Evolutionary conservation across 2,113 vertebrate genomes (phyloP).

Genomic region (Thryonomys swinderianus): DNA sequence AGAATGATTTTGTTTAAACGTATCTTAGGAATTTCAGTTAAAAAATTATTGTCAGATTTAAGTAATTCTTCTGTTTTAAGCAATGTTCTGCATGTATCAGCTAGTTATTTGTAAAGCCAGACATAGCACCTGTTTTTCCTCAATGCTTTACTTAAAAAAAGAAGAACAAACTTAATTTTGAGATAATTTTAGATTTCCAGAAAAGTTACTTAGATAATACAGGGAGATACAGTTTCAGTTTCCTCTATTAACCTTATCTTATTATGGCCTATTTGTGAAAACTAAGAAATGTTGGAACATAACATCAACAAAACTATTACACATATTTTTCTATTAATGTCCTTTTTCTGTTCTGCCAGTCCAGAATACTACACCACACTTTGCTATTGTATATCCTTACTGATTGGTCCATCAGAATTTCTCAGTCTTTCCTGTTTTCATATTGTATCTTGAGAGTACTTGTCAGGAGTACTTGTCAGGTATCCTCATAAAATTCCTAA

Average conservation of each 20-base stretch:
- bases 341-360: background rate
- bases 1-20: background rate
- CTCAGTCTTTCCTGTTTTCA: background rate
- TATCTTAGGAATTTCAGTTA: background rate
- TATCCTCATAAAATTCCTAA: background rate
- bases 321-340: background rate
- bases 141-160: background rate
- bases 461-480: background rate
- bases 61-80: background rate
- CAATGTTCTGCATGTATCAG: background rate
- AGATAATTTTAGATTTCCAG: conserved; percentile 4
- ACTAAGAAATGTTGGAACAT: background rate
- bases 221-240: background rate
- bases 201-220: background rate
- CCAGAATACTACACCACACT: background rate
- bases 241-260: background rate
- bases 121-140: background rate
- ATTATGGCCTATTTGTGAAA: background rate
- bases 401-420: background rate
- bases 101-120: background rate
- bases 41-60: background rate
- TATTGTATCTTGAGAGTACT: background rate
- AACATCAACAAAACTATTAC: background rate
- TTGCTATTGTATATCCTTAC: background rate
- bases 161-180: background rate